Evolutionary conservation across 2,797 vertebrate species (phyloP).

Genomic region (Diplodus sargus): DNA sequence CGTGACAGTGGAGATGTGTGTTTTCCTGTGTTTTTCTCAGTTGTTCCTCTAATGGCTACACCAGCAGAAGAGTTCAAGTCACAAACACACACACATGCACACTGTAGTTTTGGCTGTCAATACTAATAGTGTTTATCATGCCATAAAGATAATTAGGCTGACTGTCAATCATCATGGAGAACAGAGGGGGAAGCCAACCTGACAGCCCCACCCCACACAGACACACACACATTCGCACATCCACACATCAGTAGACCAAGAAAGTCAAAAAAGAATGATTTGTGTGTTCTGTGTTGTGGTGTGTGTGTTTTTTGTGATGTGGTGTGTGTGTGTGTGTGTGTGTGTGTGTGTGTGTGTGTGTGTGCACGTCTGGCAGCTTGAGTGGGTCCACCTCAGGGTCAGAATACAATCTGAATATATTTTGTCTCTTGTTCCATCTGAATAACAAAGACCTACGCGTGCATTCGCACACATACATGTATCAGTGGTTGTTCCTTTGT

Average conservation of each 20-base stretch:
- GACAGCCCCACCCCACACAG: conserved; percentile 37
- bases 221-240: conserved; percentile 12
- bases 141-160: conserved; percentile 79
- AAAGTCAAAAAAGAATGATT: conserved; percentile 41
- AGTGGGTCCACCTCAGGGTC: conserved; percentile 76
- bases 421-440: conserved; percentile 77
- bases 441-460: conserved; percentile 77
- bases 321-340: conserved; percentile 17
- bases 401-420: conserved; percentile 83
- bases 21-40: conserved; percentile 58
- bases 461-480: conserved; percentile 53
- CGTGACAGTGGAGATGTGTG: conserved; percentile 55
- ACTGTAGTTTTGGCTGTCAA: conserved; percentile 66
- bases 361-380: conserved; percentile 48
- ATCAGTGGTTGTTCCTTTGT: conserved; percentile 27
- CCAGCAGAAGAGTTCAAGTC: conserved; percentile 29
- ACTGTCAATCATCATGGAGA: conserved; percentile 73
- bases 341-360: conserved; percentile 24
- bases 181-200: conserved; percentile 40
- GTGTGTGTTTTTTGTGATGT: conserved; percentile 1
- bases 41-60: conserved; percentile 52
- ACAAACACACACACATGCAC: conserved; percentile 25
- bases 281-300: conserved; percentile 46
- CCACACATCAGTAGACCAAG: conserved; percentile 38
- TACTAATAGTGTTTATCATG: conserved; percentile 78